Evolutionary conservation across 1,140 invertebrate species (phyloP).

Genomic region (Artemia franciscana): DNA sequence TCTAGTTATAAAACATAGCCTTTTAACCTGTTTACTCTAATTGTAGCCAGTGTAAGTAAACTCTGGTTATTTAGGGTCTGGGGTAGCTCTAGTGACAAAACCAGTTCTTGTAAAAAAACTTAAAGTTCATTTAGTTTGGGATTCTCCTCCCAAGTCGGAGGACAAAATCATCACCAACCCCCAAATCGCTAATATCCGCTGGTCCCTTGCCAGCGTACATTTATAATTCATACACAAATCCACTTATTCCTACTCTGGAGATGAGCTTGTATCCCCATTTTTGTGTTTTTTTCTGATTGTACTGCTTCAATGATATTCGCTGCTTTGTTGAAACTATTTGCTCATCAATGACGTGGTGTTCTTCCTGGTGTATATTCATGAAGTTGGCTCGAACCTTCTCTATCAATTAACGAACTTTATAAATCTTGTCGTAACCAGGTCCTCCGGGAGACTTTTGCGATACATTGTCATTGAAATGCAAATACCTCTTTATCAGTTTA

Average conservation of each 20-base stretch:
- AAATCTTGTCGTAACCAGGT: neutral
- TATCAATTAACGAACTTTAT: neutral
- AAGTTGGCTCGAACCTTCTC: too few species aligned
- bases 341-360: neutral
- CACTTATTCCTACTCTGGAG: neutral
- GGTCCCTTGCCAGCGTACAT: neutral
- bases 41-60: too few species aligned
- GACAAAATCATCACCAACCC: neutral
- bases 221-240: neutral
- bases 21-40: too few species aligned
- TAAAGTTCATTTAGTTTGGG: neutral
- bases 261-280: neutral
- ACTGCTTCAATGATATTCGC: neutral
- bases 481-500: neutral
- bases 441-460: neutral
- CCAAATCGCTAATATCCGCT: neutral
- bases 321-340: constrained; percentile 1
- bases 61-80: neutral
- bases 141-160: neutral
- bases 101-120: neutral
- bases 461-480: constrained; percentile 1
- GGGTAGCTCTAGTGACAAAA: neutral
- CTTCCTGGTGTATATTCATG: too few species aligned
- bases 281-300: constrained; percentile 1
- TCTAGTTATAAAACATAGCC: too few species aligned